Evolutionary conservation across 1,140 invertebrate species (phyloP), one percentile per base, ranked within the genome.

Genomic region (Ips typographus): DNA sequence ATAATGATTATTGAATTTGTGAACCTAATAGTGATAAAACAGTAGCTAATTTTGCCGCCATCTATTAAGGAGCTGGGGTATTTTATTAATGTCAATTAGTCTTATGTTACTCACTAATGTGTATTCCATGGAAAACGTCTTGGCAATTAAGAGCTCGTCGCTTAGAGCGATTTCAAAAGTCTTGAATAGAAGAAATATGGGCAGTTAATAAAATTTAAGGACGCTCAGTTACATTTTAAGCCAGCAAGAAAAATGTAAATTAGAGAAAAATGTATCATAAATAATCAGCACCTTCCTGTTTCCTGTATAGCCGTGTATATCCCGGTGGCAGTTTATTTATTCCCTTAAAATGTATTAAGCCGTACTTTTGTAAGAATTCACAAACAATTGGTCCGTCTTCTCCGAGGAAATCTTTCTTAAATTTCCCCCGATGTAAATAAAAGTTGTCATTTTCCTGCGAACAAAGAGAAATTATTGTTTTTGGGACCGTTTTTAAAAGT

Each of bases 381-480:
- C 75, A 71, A 75, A 77, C 75, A 77, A 77, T 77, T 77, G 75
- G 75, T 71, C 66, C 72, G 74, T 74, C 72, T 72, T 65, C 72
- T 71, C 71, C 65, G 70, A 73, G 74, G 76, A 78, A 78, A 78
- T 78, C 77, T 78, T 77, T 77, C 75, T 75, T 72, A 73, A 77
- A 78, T 78, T 78, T 78, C 77, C 77, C 77, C 71, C 75, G 77
- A 78, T 78, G 77, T 78, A 77, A 77, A 78, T 77, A 78, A 78
- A 78, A 77, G 72, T 75, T 78, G 77, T 78, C 77, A 76, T 78
- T 77, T 77, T 76, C 72, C 68, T 74, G 68, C 72, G 74, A 73
- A 71, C 77, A 71, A 76, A 77, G 73, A 72, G 72, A 75, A 77
- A 76, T 76, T 74, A 76, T 78, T 72, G 71, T 77, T 72, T 77